A percentile compares a stretch with the other conserved stretches of the same genome.
Evolutionary conservation across 2,797 vertebrate species (phyloP).

Genomic region (Pseudochirops cupreus): DNA sequence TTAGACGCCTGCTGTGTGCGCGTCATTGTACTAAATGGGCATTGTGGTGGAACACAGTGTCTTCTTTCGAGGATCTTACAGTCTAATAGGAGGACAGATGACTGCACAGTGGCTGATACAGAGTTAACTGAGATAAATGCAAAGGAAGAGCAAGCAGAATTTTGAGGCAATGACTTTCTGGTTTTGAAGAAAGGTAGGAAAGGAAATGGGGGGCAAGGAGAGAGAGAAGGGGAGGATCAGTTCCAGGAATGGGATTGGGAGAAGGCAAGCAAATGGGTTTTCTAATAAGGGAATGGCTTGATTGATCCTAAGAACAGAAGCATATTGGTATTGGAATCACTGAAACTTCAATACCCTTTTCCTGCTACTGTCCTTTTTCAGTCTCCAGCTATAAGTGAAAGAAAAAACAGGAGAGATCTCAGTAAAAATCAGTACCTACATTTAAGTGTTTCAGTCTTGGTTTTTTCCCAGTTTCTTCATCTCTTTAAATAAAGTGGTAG

Average conservation of each 20-base stretch:
- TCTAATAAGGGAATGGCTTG: not conserved
- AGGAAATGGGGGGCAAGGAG: not conserved
- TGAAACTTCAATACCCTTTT: not conserved
- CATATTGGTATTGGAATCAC: not conserved
- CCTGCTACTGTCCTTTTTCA: not conserved
- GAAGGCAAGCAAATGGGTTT: not conserved
- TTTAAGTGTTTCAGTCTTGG: not conserved
- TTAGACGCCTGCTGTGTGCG: not conserved
- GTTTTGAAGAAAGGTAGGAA: not conserved
- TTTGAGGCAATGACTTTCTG: not conserved
- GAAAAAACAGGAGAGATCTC: not conserved
- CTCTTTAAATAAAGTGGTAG: not conserved
- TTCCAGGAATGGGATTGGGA: not conserved
- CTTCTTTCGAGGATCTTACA: not conserved
- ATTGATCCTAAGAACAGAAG: not conserved
- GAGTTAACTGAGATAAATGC: not conserved
- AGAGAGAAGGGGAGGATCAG: not conserved
- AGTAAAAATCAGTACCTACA: not conserved
- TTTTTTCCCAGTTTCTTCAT: not conserved
- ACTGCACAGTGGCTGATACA: not conserved
- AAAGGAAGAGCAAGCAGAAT: not conserved
- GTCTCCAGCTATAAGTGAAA: not conserved
- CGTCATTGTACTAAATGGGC: not conserved
- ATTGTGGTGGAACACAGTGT: not conserved
- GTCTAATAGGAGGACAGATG: not conserved